phyloP scores from a whole-genome alignment of 2,113 vertebrate species.

The Eleginops maclovinus region DNA sequence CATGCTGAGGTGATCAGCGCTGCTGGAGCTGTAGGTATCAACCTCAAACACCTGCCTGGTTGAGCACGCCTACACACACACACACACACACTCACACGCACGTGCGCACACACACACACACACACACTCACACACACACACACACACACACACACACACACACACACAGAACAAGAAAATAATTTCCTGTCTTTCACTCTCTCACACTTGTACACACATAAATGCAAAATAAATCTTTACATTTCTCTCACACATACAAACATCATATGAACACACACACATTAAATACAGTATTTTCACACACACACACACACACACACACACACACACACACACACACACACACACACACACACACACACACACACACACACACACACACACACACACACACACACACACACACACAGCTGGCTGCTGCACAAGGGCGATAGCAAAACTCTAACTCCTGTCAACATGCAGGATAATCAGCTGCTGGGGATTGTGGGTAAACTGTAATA shows the following conservation, averaged over 20 bases:
- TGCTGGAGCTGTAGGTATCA: conserved; percentile 78
- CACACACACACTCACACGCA: conserved; percentile 17
- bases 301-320: conserved; percentile 31
- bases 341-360: conserved; percentile 31
- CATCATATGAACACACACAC: conserved; percentile 24
- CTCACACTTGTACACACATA: conserved; percentile 25
- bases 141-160: conserved; percentile 24
- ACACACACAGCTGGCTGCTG: conserved; percentile 68
- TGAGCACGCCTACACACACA: conserved; percentile 26
- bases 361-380: conserved; percentile 44
- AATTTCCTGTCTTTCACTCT: conserved; percentile 17
- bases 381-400: conserved; percentile 40
- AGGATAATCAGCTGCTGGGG: conserved; percentile 83
- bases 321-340: conserved; percentile 28
- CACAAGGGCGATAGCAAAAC: conserved; percentile 78
- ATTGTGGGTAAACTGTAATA: conserved; percentile 85
- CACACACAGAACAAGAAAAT: conserved; percentile 25
- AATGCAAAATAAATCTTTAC: conserved; percentile 57
- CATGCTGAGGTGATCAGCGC: conserved; percentile 76
- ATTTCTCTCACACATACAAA: conserved; percentile 48
- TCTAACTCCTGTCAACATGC: conserved; percentile 78
- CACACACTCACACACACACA: conserved; percentile 19
- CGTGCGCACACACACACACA: conserved; percentile 32
- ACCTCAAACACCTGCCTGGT: conserved; percentile 76
- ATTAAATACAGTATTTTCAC: conserved; percentile 32